phyloP scores from a whole-genome alignment of 2,113 vertebrate genomes.

The Boleophthalmus pectinirostris region DNA sequence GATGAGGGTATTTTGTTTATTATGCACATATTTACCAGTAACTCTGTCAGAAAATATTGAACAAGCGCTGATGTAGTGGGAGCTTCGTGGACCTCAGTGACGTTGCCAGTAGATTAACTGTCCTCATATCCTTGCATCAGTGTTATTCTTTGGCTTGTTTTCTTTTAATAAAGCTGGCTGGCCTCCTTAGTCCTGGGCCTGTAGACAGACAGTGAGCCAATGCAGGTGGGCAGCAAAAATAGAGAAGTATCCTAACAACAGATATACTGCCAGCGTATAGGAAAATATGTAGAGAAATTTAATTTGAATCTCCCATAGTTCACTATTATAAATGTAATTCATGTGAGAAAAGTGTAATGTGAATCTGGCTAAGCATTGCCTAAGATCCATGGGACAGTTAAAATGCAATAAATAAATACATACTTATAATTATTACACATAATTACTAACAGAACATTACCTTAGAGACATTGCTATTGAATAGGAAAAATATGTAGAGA shows the following conservation, averaged over 20 bases:
- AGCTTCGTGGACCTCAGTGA: constrained; percentile 35
- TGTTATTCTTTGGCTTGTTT: constrained; percentile 63
- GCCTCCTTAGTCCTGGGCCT: constrained; percentile 42
- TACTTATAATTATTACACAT: too few relatives aligned
- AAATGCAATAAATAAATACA: too few relatives aligned
- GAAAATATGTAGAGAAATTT: too few relatives aligned
- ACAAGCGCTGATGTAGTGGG: constrained; percentile 30
- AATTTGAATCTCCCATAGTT: too few relatives aligned
- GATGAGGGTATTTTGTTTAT: not conserved
- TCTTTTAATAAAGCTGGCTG: constrained; percentile 75
- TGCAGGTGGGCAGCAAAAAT: constrained; percentile 34
- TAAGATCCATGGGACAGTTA: too few relatives aligned
- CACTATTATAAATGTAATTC: too few relatives aligned
- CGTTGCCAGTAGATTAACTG: constrained; percentile 63
- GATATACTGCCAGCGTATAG: too few relatives aligned
- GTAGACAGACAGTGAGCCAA: constrained; percentile 18
- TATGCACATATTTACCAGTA: constrained; percentile 1
- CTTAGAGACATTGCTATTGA: too few relatives aligned
- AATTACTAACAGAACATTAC: not conserved
- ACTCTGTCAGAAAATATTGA: constrained; percentile 10
- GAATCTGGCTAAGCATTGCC: too few relatives aligned
- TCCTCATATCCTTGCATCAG: constrained; percentile 51
- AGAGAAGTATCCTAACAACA: constrained; percentile 1
- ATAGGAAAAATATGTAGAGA: too few relatives aligned
- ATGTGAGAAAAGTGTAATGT: too few relatives aligned